These are phyloP conservation scores for Trinorchestia longiramus DNA, from an alignment of 1,140 invertebrate species.

Conservation along the genomic window DNA sequence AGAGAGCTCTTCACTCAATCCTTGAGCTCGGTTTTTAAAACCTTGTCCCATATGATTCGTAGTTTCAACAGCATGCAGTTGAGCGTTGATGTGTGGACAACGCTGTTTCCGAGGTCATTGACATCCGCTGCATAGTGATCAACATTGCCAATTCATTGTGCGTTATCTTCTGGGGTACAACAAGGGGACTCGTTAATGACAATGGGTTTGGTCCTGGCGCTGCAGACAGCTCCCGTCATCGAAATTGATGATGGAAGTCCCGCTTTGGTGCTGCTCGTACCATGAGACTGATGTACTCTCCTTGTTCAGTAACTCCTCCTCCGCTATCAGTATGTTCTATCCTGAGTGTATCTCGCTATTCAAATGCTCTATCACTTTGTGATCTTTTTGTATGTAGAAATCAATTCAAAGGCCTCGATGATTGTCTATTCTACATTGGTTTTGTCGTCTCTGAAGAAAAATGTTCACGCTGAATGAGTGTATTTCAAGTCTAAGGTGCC, in stretches of 20 bases:
- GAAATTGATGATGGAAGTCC: constrained; percentile 21
- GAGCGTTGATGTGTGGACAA: background rate
- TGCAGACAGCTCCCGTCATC: constrained; percentile 41
- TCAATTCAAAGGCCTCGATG: background rate
- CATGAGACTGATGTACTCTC: background rate
- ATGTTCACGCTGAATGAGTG: background rate
- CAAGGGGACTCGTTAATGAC: constrained; percentile 46
- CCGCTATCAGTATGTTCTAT: background rate
- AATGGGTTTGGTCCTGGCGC: constrained; percentile 6
- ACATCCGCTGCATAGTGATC: constrained; percentile 24
- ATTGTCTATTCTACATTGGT: background rate
- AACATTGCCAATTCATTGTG: constrained; percentile 41
- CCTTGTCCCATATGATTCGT: background rate
- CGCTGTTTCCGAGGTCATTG: constrained; percentile 16
- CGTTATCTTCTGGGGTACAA: constrained; percentile 26
- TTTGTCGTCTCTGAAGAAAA: background rate
- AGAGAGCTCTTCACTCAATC: background rate
- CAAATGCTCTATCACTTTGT: background rate
- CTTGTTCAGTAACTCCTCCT: background rate
- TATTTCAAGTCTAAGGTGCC: background rate
- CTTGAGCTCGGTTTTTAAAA: background rate
- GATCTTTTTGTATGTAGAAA: background rate
- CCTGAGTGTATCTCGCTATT: background rate
- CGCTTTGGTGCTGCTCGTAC: background rate
- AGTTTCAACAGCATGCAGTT: background rate